Conservation (phyloP, 2,888 invertebrate species). For the Apamea sordens region DNA sequence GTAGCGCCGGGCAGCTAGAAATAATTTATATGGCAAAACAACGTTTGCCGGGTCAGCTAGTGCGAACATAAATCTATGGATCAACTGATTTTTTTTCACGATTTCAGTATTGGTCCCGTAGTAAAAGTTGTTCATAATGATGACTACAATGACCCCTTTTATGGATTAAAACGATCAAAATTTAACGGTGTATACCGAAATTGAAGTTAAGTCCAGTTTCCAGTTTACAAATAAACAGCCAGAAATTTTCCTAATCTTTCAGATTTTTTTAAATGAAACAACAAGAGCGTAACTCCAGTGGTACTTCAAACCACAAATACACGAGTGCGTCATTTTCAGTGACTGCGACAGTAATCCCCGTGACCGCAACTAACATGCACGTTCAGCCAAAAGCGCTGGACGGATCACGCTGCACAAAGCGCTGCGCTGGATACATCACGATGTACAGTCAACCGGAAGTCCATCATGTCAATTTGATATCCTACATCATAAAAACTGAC, state of each 20-base stretch:
- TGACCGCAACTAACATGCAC: constrained; percentile 31
- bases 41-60: too few species aligned
- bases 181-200: background rate
- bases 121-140: too few species aligned
- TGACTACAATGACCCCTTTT: too few species aligned
- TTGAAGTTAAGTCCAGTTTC: background rate
- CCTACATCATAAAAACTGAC: background rate
- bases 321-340: constrained; percentile 23
- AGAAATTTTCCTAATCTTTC: background rate
- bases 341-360: constrained; percentile 25
- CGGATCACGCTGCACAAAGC: constrained; percentile 39
- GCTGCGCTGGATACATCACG: constrained; percentile 2
- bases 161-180: too few species aligned
- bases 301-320: constrained; percentile 20
- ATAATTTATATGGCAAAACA: too few species aligned
- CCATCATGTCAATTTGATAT: background rate
- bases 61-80: too few species aligned
- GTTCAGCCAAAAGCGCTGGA: constrained; percentile 35
- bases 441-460: constrained; percentile 8
- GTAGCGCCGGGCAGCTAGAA: too few species aligned
- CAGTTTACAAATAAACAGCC: background rate
- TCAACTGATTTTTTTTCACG: too few species aligned
- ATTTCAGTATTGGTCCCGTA: too few species aligned
- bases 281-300: background rate
- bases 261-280: background rate